phyloP scores from a whole-genome alignment of 2,888 invertebrate species.

The Eretmocerus hayati region DNA sequence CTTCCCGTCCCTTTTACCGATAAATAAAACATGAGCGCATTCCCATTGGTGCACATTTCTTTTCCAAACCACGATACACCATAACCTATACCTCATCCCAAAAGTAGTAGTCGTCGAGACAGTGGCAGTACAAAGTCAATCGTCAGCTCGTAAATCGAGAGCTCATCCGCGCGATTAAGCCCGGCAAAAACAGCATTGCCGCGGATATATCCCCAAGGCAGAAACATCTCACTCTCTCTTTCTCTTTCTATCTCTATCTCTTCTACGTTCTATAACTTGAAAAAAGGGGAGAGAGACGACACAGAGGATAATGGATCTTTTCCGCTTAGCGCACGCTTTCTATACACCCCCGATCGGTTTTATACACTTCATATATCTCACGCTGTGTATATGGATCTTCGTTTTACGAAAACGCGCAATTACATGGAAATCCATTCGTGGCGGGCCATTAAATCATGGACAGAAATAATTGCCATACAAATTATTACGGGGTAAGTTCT shows the following conservation, averaged over 20 bases:
- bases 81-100: too few species aligned
- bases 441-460: constrained; percentile 11
- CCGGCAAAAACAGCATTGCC: constrained; percentile 14
- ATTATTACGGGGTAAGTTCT: constrained; percentile 21
- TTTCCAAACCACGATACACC: too few species aligned
- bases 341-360: background rate
- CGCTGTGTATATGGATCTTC: too few species aligned
- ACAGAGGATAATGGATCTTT: constrained; percentile 7
- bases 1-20: background rate
- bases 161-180: constrained; percentile 21
- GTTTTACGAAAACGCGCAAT: constrained; percentile 15
- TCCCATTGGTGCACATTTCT: constrained; percentile 10
- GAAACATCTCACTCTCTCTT: background rate
- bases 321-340: background rate
- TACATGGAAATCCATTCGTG: constrained; percentile 16
- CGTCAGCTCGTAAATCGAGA: constrained; percentile 20
- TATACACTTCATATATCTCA: too few species aligned
- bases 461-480: constrained; percentile 19
- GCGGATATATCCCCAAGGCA: background rate
- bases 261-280: too few species aligned
- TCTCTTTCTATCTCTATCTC: too few species aligned
- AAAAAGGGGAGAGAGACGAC: background rate
- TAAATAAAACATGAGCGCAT: constrained; percentile 21
- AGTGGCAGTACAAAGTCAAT: constrained; percentile 9
- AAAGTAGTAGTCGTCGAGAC: too few species aligned